phyloP scores from a whole-genome alignment of 2,113 vertebrate genomes.

The Proteles cristata region DNA sequence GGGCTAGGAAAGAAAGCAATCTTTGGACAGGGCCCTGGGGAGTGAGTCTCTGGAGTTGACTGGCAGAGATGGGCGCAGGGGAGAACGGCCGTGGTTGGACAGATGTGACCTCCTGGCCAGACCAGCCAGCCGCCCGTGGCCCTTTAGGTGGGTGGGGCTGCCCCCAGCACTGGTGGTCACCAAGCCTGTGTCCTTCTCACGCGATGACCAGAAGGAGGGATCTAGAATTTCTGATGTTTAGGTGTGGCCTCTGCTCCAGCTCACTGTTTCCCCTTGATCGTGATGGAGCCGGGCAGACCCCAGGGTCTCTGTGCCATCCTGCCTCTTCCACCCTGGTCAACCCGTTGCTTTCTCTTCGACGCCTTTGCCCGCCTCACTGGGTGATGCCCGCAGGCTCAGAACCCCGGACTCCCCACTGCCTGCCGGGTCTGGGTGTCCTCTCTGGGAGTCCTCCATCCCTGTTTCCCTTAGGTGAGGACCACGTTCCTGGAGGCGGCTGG shows the following conservation, averaged over 20 bases:
- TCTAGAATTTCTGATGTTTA: fast-evolving
- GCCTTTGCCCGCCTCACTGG: background rate
- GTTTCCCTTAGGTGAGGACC: background rate
- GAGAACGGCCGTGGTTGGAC: background rate
- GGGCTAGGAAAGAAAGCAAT: background rate
- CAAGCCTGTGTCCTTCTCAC: background rate
- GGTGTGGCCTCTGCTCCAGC: background rate
- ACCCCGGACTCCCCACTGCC: fast-evolving
- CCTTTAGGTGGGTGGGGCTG: background rate
- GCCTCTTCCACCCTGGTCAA: background rate
- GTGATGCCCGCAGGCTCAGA: no score
- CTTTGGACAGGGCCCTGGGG: no score
- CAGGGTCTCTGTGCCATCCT: background rate
- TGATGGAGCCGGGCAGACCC: background rate
- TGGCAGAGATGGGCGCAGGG: no score
- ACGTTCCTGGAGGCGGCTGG: background rate
- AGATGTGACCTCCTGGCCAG: background rate
- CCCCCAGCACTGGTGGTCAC: background rate
- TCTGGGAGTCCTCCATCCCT: background rate
- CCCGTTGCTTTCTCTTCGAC: background rate
- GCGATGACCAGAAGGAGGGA: background rate
- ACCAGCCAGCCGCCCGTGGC: fast-evolving
- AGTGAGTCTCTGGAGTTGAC: fast-evolving
- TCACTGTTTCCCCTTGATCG: background rate
- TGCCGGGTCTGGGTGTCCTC: background rate